Evolutionary conservation across 37 sponge, comb jelly and placozoan species (phyloP).

Genomic region (Aphrocallistes beatrix): DNA sequence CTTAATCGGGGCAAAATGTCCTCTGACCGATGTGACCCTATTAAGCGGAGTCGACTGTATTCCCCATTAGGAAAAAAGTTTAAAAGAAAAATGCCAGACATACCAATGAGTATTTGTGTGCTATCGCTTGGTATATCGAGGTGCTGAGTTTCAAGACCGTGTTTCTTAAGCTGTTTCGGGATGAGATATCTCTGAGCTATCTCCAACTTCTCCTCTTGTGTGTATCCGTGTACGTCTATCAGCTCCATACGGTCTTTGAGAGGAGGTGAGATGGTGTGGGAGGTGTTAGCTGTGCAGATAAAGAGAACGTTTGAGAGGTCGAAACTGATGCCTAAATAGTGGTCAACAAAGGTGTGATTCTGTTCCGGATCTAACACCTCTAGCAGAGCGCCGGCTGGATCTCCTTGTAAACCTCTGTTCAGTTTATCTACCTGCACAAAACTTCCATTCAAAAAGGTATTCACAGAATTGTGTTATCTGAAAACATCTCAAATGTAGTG

Average conservation of each 20-base stretch:
- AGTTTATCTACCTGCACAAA: conserved; percentile 18
- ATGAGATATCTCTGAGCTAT: conserved; percentile 63
- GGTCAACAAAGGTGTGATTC: conserved; percentile 68
- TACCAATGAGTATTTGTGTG: conserved; percentile 11
- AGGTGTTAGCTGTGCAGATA: conserved; percentile 78
- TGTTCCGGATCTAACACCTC: conserved; percentile 91
- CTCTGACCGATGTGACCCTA: too few species aligned
- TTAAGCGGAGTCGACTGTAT: too few species aligned
- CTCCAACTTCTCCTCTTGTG: conserved; percentile 68
- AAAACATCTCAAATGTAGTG: too few species aligned
- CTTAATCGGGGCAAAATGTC: too few species aligned
- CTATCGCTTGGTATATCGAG: not conserved
- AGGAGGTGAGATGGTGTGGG: conserved; percentile 50
- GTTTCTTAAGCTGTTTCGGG: conserved; percentile 61
- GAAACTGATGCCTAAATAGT: conserved; percentile 37
- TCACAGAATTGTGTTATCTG: not conserved
- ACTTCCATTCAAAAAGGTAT: too few species aligned
- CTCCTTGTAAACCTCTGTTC: conserved; percentile 60
- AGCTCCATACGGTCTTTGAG: conserved; percentile 82
- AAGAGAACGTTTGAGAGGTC: conserved; percentile 46
- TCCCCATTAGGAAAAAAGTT: too few species aligned
- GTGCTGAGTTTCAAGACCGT: not conserved
- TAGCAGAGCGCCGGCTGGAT: conserved; percentile 82
- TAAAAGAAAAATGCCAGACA: not conserved
- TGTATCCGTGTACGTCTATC: conserved; percentile 68